A percentile compares a stretch with the other conserved stretches of the same genome.
Evolutionary conservation across 2,888 invertebrate species (phyloP).

Genomic region (Campopleginae sp.): DNA sequence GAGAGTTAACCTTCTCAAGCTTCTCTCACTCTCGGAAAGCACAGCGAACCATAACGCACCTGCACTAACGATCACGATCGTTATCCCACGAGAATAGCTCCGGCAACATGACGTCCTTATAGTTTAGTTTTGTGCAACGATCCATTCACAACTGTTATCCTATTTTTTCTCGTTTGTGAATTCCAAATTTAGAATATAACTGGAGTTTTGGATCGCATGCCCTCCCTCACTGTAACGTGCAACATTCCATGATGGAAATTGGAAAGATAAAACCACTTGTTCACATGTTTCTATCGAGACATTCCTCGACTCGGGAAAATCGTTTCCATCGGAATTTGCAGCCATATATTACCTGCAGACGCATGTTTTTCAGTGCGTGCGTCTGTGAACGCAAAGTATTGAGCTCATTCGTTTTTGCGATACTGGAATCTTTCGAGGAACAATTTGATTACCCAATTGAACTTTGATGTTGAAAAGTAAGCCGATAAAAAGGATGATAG

Average conservation of each 20-base stretch:
- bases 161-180: slow-evolving; percentile 1
- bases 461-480: not conserved
- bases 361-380: not conserved
- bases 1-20: slow-evolving; percentile 41
- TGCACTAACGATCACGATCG: slow-evolving; percentile 52
- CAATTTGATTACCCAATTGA: slow-evolving; percentile 2
- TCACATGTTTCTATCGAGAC: not conserved
- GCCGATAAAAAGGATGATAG: not conserved
- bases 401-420: not conserved
- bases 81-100: slow-evolving; percentile 34
- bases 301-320: not conserved
- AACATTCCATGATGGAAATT: not conserved
- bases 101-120: slow-evolving; percentile 53
- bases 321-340: not conserved
- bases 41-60: slow-evolving; percentile 27
- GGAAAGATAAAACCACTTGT: not conserved
- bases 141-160: slow-evolving; percentile 5
- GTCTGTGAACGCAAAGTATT: not conserved
- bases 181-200: not conserved
- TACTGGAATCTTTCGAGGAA: not conserved
- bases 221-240: not conserved
- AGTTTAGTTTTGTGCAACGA: slow-evolving; percentile 61
- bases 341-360: not conserved
- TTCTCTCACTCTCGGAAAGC: slow-evolving; percentile 34
- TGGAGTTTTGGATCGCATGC: not conserved